These are phyloP conservation scores for Ypsolopha sequella DNA, from an alignment of 2,888 invertebrate species.

Conservation along the genomic window DNA sequence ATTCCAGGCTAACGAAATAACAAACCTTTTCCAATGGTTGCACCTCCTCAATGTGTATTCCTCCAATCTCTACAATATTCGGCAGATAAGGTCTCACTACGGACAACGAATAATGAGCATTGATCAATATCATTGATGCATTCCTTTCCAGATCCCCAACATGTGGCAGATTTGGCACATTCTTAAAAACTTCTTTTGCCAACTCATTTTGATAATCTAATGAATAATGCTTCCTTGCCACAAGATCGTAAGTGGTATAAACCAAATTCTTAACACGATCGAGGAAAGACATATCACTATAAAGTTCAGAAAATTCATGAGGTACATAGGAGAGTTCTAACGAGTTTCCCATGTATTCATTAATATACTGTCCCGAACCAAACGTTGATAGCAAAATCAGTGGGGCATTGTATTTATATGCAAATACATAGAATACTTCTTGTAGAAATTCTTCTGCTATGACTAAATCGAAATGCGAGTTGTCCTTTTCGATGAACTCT, in stretches of 20 bases:
- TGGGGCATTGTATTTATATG: slow-evolving; percentile 22
- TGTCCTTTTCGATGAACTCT: slow-evolving; percentile 14
- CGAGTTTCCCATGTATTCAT: slow-evolving; percentile 15
- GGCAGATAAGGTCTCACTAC: slow-evolving; percentile 47
- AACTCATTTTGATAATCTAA: slow-evolving; percentile 34
- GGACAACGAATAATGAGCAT: slow-evolving; percentile 55
- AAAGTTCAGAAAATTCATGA: slow-evolving; percentile 36
- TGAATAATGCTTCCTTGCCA: slow-evolving; percentile 4
- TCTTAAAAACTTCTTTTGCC: slow-evolving; percentile 22
- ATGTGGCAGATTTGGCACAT: slow-evolving; percentile 32
- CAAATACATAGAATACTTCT: slow-evolving; percentile 23
- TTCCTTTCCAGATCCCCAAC: slow-evolving; percentile 46
- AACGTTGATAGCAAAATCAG: slow-evolving; percentile 13
- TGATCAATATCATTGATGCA: slow-evolving; percentile 51
- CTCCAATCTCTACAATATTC: slow-evolving; percentile 62
- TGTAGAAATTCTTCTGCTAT: slow-evolving; percentile 23
- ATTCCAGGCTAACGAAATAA: not conserved
- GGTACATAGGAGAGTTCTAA: slow-evolving; percentile 46
- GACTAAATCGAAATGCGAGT: slow-evolving; percentile 21
- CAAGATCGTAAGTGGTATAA: slow-evolving; percentile 4
- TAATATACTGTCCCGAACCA: slow-evolving; percentile 14
- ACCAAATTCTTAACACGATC: slow-evolving; percentile 4
- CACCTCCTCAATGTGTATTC: slow-evolving; percentile 58
- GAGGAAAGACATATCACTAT: slow-evolving; percentile 51
- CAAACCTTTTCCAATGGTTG: slow-evolving; percentile 23